Conservation (phyloP, 2,113 vertebrate genomes). For the Percopsis transmontana region DNA sequence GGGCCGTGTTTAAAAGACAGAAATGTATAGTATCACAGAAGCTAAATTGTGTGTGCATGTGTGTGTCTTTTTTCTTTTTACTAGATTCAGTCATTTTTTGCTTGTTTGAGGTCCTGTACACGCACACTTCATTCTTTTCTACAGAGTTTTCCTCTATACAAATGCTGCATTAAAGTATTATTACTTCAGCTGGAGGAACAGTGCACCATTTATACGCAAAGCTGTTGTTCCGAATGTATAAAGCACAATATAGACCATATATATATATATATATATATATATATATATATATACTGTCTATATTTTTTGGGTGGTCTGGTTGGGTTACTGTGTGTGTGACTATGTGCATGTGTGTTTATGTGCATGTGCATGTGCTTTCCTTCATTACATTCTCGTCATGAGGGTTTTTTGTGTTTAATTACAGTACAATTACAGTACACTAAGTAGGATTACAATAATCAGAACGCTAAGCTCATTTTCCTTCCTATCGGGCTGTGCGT, state of each 20-base stretch:
- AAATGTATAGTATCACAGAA: neutral
- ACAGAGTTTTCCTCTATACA: too few relatives aligned
- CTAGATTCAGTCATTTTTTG: too few relatives aligned
- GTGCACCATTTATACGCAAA: neutral
- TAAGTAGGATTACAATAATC: conserved; percentile 27
- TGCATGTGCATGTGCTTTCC: neutral
- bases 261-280: too few relatives aligned
- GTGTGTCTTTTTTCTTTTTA: neutral
- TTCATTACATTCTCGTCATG: neutral
- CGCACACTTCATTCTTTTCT: too few relatives aligned
- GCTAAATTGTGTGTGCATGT: neutral
- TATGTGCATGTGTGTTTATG: neutral
- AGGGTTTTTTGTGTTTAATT: neutral
- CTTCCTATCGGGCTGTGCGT: conserved; percentile 10
- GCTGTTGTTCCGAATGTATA: neutral
- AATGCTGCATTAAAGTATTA: too few relatives aligned
- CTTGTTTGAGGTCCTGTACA: too few relatives aligned
- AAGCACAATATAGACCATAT: too few relatives aligned
- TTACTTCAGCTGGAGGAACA: too few relatives aligned
- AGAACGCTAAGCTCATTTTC: conserved; percentile 15
- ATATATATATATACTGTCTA: too few relatives aligned
- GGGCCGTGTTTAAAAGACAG: too few relatives aligned
- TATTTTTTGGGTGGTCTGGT: too few relatives aligned
- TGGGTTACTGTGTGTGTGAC: neutral
- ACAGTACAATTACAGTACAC: neutral